Evolutionary conservation across 2,888 invertebrate species (phyloP), one percentile per base, ranked within the genome.

Genomic region (Xylophagus ater): DNA sequence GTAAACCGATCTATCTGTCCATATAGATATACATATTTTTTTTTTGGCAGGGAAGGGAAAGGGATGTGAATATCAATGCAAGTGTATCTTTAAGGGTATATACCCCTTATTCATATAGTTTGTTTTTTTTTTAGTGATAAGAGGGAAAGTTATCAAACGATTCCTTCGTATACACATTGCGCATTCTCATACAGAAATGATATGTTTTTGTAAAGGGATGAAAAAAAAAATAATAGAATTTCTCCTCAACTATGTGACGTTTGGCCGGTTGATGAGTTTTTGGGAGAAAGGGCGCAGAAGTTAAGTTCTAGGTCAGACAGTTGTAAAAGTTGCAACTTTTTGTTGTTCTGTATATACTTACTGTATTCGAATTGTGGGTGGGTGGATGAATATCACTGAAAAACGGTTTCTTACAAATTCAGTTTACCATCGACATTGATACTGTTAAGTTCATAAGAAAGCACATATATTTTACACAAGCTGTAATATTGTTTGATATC

Each of bases 291-390:
- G 21, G 42, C 42, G 38, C 37, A 38, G 38, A 21, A 42, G 37
- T 38, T 42, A 34, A 37, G 42, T 42, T 42, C 42, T 42, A 42
- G 42, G 42, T 42, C 42, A 42, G 37, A 42, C 37, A 34, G 30
- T 38, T 42, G 42, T 34, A 38, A 42, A 29, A 26, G 13, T 29
- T 41, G 13, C 18, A n/a, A n/a, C n/a, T n/a, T n/a, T n/a, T n/a
- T n/a, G n/a, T n/a, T n/a, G n/a, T n/a, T n/a, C n/a, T n/a, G n/a
- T n/a, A n/a, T n/a, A n/a, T n/a, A n/a, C n/a, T n/a, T n/a, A n/a
- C n/a, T n/a, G n/a, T n/a, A n/a, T n/a, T n/a, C n/a, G n/a, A n/a
- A n/a, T n/a, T n/a, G n/a, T n/a, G n/a, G n/a, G n/a, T n/a, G n/a
- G n/a, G n/a, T n/a, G n/a, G n/a, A n/a, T n/a, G n/a, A n/a, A n/a